Conservation (phyloP, 2,888 invertebrate species). For the Mesorhabditis sp. region DNA sequence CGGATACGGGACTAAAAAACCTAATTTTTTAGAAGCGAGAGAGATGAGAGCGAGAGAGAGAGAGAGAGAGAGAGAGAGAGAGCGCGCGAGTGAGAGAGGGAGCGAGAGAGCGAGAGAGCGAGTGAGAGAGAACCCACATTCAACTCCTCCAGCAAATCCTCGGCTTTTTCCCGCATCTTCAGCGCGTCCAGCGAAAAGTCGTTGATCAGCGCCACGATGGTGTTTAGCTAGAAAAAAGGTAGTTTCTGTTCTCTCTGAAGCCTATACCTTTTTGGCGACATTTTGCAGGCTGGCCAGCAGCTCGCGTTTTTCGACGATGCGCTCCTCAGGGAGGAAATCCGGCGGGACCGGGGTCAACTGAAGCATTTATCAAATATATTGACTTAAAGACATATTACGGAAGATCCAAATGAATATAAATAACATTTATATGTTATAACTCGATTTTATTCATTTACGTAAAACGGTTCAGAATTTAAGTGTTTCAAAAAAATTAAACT, state of each 20-base stretch:
- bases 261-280: neutral
- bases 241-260: neutral
- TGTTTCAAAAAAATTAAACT: too few species aligned
- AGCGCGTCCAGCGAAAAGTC: constrained; percentile 26
- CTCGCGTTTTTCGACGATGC: neutral
- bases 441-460: too few species aligned
- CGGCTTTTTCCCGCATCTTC: constrained; percentile 21
- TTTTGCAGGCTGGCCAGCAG: neutral
- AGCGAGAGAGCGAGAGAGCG: too few species aligned
- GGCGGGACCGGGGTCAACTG: neutral
- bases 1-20: constrained; percentile 18
- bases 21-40: neutral
- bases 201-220: constrained; percentile 23
- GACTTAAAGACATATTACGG: too few species aligned
- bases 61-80: too few species aligned
- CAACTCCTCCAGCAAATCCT: constrained; percentile 25
- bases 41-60: too few species aligned
- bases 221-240: constrained; percentile 17
- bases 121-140: neutral
- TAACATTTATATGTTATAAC: too few species aligned
- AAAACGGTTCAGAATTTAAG: too few species aligned
- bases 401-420: too few species aligned
- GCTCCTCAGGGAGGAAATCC: neutral
- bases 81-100: too few species aligned
- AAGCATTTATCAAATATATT: neutral